Percentiles rank a stretch among this genome's conserved stretches.
These are phyloP conservation scores for Protophormia terraenovae DNA, from an alignment of 2,888 invertebrate genomes.

Conservation along the genomic window DNA sequence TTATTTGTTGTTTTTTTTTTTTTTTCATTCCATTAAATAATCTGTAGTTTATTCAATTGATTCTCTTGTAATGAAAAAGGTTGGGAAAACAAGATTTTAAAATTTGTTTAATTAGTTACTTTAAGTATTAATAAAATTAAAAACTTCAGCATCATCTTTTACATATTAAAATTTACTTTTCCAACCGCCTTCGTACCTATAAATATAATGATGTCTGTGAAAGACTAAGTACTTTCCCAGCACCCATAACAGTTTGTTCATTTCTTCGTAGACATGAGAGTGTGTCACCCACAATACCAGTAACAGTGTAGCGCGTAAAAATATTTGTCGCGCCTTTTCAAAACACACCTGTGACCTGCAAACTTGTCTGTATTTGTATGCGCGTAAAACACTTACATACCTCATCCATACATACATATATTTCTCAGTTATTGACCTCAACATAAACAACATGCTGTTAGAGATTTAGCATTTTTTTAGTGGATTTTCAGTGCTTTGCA, in stretches of 20 bases:
- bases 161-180: background rate
- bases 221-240: background rate
- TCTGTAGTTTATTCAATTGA: too few species aligned
- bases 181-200: background rate
- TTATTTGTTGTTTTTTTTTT: too few species aligned
- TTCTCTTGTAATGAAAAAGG: too few species aligned
- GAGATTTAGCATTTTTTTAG: slow-evolving; percentile 19
- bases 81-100: too few species aligned
- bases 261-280: background rate
- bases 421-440: background rate
- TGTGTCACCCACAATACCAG: background rate
- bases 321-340: slow-evolving; percentile 42
- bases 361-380: too few species aligned
- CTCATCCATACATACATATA: background rate
- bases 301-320: slow-evolving; percentile 27
- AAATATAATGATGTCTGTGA: background rate
- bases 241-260: background rate
- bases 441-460: background rate
- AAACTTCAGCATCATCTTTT: background rate
- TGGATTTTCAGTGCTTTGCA: background rate
- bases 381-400: background rate
- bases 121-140: too few species aligned
- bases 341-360: slow-evolving; percentile 6
- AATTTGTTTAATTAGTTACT: too few species aligned
- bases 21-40: too few species aligned